Evolutionary conservation across 2,888 invertebrate genomes (phyloP).

Genomic region (Ypsolopha sequella): DNA sequence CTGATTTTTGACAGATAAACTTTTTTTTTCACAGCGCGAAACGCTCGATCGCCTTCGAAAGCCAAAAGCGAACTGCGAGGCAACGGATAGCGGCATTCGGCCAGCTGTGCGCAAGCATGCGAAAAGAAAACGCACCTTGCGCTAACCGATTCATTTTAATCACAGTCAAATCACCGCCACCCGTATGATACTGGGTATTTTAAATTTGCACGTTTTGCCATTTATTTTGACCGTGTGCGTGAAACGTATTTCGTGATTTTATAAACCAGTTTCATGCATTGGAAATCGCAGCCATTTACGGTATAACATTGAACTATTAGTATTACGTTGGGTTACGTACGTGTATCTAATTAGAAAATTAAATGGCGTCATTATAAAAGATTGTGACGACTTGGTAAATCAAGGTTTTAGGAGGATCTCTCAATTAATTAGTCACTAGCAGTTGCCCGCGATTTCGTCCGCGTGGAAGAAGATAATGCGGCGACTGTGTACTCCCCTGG

Average conservation of each 20-base stretch:
- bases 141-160: conserved; percentile 27
- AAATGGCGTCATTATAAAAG: too few relatives aligned
- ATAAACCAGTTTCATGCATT: conserved; percentile 13
- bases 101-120: conserved; percentile 37
- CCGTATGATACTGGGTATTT: conserved; percentile 12
- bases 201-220: conserved; percentile 7
- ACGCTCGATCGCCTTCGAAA: conserved; percentile 47
- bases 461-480: too few relatives aligned
- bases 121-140: conserved; percentile 22
- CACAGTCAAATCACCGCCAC: conserved; percentile 17
- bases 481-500: too few relatives aligned
- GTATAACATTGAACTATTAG: conserved; percentile 3
- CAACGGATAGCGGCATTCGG: conserved; percentile 26
- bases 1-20: conserved; percentile 18
- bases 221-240: not conserved
- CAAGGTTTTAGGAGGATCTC: too few relatives aligned
- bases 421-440: too few relatives aligned
- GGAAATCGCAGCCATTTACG: conserved; percentile 11
- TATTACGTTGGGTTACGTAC: too few relatives aligned
- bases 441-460: too few relatives aligned
- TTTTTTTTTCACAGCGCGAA: conserved; percentile 24
- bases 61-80: conserved; percentile 53
- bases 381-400: too few relatives aligned
- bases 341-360: too few relatives aligned
- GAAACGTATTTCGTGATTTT: conserved; percentile 10